Base-by-base conservation (phyloP, 2,797 vertebrate genomes). In the Xenops minutus region DNA sequence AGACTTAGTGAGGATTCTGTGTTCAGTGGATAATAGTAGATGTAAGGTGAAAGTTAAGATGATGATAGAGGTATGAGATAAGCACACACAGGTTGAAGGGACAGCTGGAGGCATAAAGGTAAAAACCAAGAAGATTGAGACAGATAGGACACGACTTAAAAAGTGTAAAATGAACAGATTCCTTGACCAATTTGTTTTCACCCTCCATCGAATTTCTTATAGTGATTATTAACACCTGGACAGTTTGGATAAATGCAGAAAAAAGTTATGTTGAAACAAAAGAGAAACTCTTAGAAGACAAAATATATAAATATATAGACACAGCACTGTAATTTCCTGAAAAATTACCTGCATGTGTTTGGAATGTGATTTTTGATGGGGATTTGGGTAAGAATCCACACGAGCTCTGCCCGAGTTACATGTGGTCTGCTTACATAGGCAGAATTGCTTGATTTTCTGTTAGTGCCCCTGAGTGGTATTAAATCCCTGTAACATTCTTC, bases 391-490 rank as follows among this genome's bases (percentile, higher is more conserved):
- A 54, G 37, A 85, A 85, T 43, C 36, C 21, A 2, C 59, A 15
- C 59, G 41, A 63, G 14, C 52, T 76, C 48, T 85, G 18, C n/a
- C 48, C 82, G 14, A 59, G 17, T 71, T 94, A 15, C 15, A 29
- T 21, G 18, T 24, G 49, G 6, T 61, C 26, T 59, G 18, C 44
- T 89, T 52, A 49, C 17, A 59, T 4, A 49, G 48, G 26, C 44
- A 92, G 44, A 83, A 69, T 69, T 62, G 27, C 51, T 90, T 83
- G 52, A 67, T 95, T 74, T 88, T 81, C 32, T 84, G 6, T 59
- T 84, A 61, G 32, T 76, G 37, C 9, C 21, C 17, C 22, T 8
- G 75, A 61, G 34, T 56, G 23, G 21, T 61, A 36, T 46, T 54
- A 75, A 66, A 83, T 72, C 19, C 30, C 14, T 55, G 20, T 64